Evolutionary conservation across 2,797 vertebrate species (phyloP).

Genomic region (Avahi laniger): DNA sequence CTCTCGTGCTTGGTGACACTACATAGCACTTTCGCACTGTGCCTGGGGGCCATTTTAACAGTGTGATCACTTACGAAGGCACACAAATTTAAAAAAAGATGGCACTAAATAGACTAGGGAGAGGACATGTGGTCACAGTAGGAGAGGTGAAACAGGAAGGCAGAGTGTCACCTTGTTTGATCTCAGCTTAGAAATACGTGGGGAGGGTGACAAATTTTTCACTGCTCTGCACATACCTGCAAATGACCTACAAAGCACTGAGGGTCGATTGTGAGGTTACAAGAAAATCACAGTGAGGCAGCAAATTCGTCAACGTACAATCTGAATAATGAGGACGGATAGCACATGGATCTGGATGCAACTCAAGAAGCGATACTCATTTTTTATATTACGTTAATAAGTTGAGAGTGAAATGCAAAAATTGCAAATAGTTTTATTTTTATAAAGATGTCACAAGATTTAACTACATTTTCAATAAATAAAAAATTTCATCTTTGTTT

Average conservation of each 20-base stretch:
- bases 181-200: neutral
- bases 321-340: neutral
- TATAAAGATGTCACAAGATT: neutral
- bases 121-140: neutral
- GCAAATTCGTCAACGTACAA: neutral
- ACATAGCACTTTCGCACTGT: accelerated
- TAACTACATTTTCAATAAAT: neutral
- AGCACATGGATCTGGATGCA: neutral
- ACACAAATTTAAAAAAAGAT: neutral
- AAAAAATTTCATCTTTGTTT: neutral
- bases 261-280: neutral
- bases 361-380: neutral
- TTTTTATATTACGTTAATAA: neutral
- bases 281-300: neutral
- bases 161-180: neutral
- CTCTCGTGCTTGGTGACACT: accelerated
- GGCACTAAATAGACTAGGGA: neutral
- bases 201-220: neutral
- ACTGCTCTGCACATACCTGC: accelerated
- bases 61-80: neutral
- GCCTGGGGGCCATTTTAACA: neutral
- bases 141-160: neutral
- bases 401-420: neutral
- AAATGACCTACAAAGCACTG: neutral
- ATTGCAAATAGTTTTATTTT: neutral